Base-by-base conservation (phyloP, 2,113 vertebrate species). In the Manacus vitellinus region DNA sequence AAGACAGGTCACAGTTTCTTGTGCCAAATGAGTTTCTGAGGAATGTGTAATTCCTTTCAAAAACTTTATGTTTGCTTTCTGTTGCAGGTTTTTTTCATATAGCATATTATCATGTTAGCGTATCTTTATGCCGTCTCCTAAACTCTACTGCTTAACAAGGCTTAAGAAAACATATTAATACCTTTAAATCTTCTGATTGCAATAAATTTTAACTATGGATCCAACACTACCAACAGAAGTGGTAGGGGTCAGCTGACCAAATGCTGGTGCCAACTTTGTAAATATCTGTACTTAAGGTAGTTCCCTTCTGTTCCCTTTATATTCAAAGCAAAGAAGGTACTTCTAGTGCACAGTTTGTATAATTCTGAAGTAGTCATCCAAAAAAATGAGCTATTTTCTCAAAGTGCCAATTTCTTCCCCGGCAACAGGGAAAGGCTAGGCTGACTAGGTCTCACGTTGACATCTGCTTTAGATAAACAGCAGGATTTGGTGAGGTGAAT, bases 41-140 rank as follows among this genome's bases (percentile, higher is more conserved):
- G 41, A 85, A n/a, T 31, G 6, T 52, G 15, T 63, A 73, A 80
- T 83, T 90, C 9, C 20, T 71, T 92, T 59, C 51, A 74, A 14
- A 52, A 75, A 78, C 37, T 86, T 77, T 85, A 56, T 44, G 16
- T 61, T 93, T 90, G 33, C n/a, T 90, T 94, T 84, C 31, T 6
- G 9, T 35, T 86, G 39, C 22, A 72, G 27, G 1, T 11, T 3
- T 14, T 92, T 83, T 87, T 77, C 14, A 66, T 79, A 44, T n/a
- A 65, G 22, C 0, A 0, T 59, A 30, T 77, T 73, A 37, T 51
- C 41, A 73, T 10, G 0, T 80, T 78, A 70, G 18, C 51, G 18
- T 94, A 35, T 35, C 28, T 88, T 92, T 62, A 8, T 90, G 35
- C 24, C 2, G 1, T 54, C 12, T 90, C 61, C 61, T 67, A 47